Evolutionary conservation across 2,113 vertebrate genomes (phyloP), one percentile per base, ranked within the genome.

Genomic region (Ochotona curzoniae): DNA sequence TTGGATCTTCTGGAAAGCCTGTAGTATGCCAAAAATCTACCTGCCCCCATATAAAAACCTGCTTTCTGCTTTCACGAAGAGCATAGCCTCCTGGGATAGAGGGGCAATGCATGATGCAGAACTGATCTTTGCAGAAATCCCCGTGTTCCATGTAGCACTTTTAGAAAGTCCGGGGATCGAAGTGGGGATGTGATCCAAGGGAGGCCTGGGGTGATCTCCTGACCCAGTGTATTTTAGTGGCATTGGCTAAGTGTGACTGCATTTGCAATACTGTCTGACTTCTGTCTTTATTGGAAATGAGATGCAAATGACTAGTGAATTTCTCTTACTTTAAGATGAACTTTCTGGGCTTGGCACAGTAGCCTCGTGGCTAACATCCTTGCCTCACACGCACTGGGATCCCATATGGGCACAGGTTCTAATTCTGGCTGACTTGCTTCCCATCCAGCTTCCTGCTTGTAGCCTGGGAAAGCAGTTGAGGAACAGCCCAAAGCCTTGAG

Each of bases 231-330:
- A 9, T n/a, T 63, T 92, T 64, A 49, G 38, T 7, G 38, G 75
- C 93, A 47, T 11, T 80, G 67, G 84, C 73, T 82, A 87, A 93
- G 70, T 69, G 64, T 14, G 10, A 21, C 74, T 76, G 23, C 54
- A n/a, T 60, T 92, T 76, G 35, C 64, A 64, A 70, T 17, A 75
- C 38, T 44, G 67, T 64, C 6, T 32, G 61, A 60, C 21, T 35
- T 82, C 60, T 81, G 26, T 83, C 49, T 91, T 87, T 83, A 69
- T 79, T 74, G 83, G 66, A 80, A 75, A 57, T 64, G 25, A 17
- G n/a, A 79, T 66, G 47, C 60, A 88, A 67, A 21, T 76, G 71
- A 12, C 23, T 64, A 49, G 35, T 70, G 5, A 32, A n/a, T 76
- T 76, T 79, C 38, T 86, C 20, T 70, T 51, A 66, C 18, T 35